These are phyloP conservation scores for Trididemnum clinides DNA, from an alignment of 23 tunicate species.

Conservation along the genomic window DNA sequence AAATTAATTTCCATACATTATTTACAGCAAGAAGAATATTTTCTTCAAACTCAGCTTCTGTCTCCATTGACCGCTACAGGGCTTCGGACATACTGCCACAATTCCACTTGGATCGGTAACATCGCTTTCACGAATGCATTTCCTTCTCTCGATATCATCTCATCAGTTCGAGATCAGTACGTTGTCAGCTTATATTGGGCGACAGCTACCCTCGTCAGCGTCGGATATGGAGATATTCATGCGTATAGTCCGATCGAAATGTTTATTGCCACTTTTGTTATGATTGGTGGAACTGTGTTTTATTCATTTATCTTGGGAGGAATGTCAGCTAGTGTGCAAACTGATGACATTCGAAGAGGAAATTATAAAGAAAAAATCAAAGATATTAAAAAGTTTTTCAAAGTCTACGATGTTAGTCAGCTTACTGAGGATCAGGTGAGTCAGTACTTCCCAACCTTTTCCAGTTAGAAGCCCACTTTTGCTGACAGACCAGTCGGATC, in stretches of 20 bases:
- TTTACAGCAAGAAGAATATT: constrained; percentile 6
- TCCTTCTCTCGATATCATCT: constrained; percentile 50
- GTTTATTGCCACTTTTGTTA: constrained; percentile 52
- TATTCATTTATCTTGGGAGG: constrained; percentile 83
- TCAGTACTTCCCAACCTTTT: neutral
- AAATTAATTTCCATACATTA: no score
- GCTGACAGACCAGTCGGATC: no score
- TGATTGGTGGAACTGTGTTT: constrained; percentile 71
- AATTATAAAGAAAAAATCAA: constrained; percentile 62
- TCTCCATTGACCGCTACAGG: constrained; percentile 48
- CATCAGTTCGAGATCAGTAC: constrained; percentile 63
- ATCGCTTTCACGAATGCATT: constrained; percentile 17
- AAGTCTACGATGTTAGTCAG: constrained; percentile 71
- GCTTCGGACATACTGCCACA: constrained; percentile 40
- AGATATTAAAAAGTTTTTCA: constrained; percentile 85
- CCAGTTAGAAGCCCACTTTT: no score
- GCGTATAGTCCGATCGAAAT: constrained; percentile 55
- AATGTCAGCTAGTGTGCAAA: constrained; percentile 84
- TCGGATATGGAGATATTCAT: constrained; percentile 80
- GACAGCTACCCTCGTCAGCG: constrained; percentile 79
- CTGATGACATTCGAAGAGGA: constrained; percentile 77
- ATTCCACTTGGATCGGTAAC: constrained; percentile 62
- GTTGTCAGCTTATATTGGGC: constrained; percentile 85
- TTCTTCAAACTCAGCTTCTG: neutral
- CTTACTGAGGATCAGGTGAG: constrained; percentile 73